Conservation (phyloP, 2,888 invertebrate genomes). For the Diaprepes abbreviatus region DNA sequence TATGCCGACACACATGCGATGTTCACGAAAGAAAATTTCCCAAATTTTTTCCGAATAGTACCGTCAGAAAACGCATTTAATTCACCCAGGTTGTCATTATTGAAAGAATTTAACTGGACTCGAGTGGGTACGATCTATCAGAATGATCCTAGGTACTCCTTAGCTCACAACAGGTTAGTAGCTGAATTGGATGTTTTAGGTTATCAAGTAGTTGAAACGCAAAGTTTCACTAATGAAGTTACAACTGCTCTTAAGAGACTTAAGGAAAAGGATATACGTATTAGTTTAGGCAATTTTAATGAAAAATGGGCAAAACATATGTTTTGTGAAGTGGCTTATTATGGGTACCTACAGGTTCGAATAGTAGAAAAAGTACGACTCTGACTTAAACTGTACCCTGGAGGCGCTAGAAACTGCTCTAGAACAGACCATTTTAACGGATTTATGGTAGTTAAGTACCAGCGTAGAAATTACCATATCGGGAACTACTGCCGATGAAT, state of each 20-base stretch:
- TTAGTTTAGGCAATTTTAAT: slow-evolving; percentile 91
- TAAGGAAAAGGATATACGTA: slow-evolving; percentile 92
- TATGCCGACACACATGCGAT: slow-evolving; percentile 98
- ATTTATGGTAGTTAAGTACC: slow-evolving; percentile 88
- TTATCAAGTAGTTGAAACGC: slow-evolving; percentile 88
- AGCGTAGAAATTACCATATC: slow-evolving; percentile 90
- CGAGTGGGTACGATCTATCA: slow-evolving; percentile 97
- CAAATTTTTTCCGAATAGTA: slow-evolving; percentile 96
- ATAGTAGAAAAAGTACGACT: slow-evolving; percentile 78
- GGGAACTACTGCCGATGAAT: slow-evolving; percentile 91
- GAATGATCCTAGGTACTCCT: slow-evolving; percentile 92
- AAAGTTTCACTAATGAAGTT: slow-evolving; percentile 93
- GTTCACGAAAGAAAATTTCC: slow-evolving; percentile 94
- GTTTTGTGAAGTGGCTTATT: slow-evolving; percentile 95
- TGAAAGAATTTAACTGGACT: slow-evolving; percentile 97
- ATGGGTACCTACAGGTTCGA: slow-evolving; percentile 87
- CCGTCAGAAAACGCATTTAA: slow-evolving; percentile 98
- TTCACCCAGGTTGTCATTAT: slow-evolving; percentile 87
- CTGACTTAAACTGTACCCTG: slow-evolving; percentile 77
- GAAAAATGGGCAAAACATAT: slow-evolving; percentile 92
- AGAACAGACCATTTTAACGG: slow-evolving; percentile 90
- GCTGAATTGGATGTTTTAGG: slow-evolving; percentile 83
- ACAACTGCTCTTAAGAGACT: slow-evolving; percentile 83
- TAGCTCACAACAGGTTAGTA: slow-evolving; percentile 76
- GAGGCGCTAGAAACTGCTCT: slow-evolving; percentile 83